Evolutionary conservation across 35 echinoderm and acorn worm species (phyloP), one percentile per base, ranked within the genome.

Genomic region (Amphiura filiformis): DNA sequence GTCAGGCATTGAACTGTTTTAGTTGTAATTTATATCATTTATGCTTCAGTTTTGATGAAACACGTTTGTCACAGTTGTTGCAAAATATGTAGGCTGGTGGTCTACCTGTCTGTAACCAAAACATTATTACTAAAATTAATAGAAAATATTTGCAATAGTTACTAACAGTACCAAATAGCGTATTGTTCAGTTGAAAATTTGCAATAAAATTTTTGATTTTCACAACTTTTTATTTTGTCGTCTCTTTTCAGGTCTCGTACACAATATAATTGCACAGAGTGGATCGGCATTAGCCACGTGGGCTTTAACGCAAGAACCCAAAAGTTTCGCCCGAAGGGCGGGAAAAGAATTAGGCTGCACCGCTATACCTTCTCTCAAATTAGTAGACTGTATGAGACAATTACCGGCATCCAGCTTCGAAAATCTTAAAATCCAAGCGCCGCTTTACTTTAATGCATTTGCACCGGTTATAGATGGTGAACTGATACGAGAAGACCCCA

Each of bases 361-460:
- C 36, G 44, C 34, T 1, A 52, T 44, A 30, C 39, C 82, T 31
- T n/a, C 38, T 17, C 49, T 78, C 23, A 18, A 76, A 15, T 84
- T 85, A 31, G 88, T 99, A 36, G 75, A 92, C 0, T 92, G 93
- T 36, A 86, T 99, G 36, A 77, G 96, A 42, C 39, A 90, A 32
- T 65, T 93, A 35, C 80, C 61, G 26, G 4, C 61, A 11, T 26
- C 17, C 26, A 84, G 86, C 13, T 84, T 99, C 0, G 35, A 91
- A n/a, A 65, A 84, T 22, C 38, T 90, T 0, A 84, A 94, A 47
- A 56, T 99, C 75, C 83, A 86, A 34, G 80, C 88, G 0, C 95
- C 95, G 31, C 87, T 97, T 22, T 99, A 92, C 47, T 91, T 88
- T 36, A 38, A 87, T 38, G 93, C 96, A 28, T 99, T 99, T 47